phyloP scores from a whole-genome alignment of 2,797 vertebrate species.

The Mus spretus region DNA sequence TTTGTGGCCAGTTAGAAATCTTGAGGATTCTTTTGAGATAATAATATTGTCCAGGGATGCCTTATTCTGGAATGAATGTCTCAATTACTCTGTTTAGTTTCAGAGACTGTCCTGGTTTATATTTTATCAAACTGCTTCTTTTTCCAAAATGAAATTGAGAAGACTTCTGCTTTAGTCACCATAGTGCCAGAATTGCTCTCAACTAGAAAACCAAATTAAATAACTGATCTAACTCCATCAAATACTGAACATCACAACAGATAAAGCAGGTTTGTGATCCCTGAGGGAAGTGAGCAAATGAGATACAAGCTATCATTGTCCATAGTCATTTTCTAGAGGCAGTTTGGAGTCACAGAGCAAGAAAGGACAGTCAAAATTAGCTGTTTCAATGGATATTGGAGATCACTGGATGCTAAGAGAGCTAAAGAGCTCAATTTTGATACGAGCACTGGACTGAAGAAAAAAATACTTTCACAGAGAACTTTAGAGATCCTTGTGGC shows the following conservation, averaged over 20 bases:
- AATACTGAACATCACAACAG: neutral
- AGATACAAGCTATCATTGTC: neutral
- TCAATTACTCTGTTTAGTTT: neutral
- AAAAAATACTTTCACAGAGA: neutral
- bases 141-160: slow-evolving; percentile 20
- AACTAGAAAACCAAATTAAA: slow-evolving; percentile 20
- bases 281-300: neutral
- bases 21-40: neutral
- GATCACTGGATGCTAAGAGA: neutral
- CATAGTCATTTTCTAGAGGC: neutral
- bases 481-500: neutral
- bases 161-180: neutral
- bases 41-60: neutral
- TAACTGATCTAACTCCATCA: neutral
- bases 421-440: neutral
- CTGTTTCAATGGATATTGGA: neutral
- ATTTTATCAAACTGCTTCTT: neutral
- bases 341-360: neutral
- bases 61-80: neutral
- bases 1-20: neutral
- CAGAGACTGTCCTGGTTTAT: neutral
- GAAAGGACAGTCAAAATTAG: neutral
- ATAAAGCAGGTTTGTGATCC: neutral
- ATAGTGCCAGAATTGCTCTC: neutral
- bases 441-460: neutral